Percentiles rank a stretch among this genome's conserved stretches.
These are phyloP conservation scores for Gadus macrocephalus DNA, from an alignment of 2,113 vertebrate species.

Conservation along the genomic window DNA sequence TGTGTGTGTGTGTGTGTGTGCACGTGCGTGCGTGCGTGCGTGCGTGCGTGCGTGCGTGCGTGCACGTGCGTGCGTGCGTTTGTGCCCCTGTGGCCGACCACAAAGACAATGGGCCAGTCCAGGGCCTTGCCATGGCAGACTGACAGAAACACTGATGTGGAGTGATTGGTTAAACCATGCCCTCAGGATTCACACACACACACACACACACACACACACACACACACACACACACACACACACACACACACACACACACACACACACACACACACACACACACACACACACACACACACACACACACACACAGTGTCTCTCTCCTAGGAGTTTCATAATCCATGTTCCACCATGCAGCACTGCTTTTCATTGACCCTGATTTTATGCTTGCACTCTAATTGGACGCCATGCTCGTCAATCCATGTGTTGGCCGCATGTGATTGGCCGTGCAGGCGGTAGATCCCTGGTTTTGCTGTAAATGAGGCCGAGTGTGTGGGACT, in stretches of 20 bases:
- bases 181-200: constrained; percentile 41
- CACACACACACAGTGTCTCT: background rate
- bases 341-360: constrained; percentile 11
- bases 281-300: constrained; percentile 5
- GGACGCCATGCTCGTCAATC: constrained; percentile 17
- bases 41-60: constrained; percentile 4
- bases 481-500: constrained; percentile 15
- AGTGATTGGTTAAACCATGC: constrained; percentile 62
- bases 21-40: background rate
- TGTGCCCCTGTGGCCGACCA: constrained; percentile 28
- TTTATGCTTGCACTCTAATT: constrained; percentile 28
- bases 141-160: constrained; percentile 63
- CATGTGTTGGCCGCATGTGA: background rate
- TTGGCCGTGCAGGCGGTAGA: background rate
- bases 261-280: background rate
- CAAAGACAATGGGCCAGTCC: constrained; percentile 50
- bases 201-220: constrained; percentile 18
- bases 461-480: background rate
- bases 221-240: constrained; percentile 20
- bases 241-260: background rate
- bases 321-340: constrained; percentile 17
- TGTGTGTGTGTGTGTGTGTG: constrained; percentile 19
- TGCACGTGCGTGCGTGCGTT: constrained; percentile 6
- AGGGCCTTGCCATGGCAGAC: constrained; percentile 51
- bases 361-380: constrained; percentile 37